phyloP scores from a whole-genome alignment of 2,113 vertebrate species.

The Gnathonemus echidnorhynchus region DNA sequence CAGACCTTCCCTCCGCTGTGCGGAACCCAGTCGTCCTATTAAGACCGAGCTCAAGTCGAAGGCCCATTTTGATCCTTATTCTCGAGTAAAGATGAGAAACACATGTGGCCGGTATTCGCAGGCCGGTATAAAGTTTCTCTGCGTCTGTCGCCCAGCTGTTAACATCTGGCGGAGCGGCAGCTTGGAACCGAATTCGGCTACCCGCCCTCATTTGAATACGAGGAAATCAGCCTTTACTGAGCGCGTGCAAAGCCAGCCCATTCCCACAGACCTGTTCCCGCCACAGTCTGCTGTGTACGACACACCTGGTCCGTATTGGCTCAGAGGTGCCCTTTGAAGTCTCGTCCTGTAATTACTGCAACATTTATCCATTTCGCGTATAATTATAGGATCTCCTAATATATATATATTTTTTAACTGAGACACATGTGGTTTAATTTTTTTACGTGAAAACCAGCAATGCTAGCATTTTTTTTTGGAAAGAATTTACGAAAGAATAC shows the following conservation, averaged over 20 bases:
- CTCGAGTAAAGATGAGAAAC: background rate
- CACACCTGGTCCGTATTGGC: background rate
- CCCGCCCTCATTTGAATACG: background rate
- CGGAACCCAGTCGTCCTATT: background rate
- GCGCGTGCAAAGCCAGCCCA: background rate
- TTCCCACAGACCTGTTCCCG: background rate
- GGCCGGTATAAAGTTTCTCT: background rate
- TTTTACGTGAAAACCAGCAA: background rate
- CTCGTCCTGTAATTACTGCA: background rate
- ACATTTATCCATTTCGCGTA: background rate
- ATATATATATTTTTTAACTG: background rate
- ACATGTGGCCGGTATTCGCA: background rate
- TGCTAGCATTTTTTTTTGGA: background rate
- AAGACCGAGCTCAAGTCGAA: background rate
- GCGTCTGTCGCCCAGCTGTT: slow-evolving; percentile 5
- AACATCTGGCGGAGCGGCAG: background rate
- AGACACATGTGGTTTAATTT: background rate
- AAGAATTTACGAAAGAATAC: background rate
- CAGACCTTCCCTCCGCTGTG: background rate
- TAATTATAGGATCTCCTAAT: background rate
- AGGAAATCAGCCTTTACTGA: background rate
- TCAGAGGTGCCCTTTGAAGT: background rate
- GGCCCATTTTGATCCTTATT: background rate
- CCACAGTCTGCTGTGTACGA: background rate
- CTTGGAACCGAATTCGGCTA: background rate